Evolutionary conservation across 2,888 invertebrate species (phyloP).

Genomic region (Coleophora flavipennella): DNA sequence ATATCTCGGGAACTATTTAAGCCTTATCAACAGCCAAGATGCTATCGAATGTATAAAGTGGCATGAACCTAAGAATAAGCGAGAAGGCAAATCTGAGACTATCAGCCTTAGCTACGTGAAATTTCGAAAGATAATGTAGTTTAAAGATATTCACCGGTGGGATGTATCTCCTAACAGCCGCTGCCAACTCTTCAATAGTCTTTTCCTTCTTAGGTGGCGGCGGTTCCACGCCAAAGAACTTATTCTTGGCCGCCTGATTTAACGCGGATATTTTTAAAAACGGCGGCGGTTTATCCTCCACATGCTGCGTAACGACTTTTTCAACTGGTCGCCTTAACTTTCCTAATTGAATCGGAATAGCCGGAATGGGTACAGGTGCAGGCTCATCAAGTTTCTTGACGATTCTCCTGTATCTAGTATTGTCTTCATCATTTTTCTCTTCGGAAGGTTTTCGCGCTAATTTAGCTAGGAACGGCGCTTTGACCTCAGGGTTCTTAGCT

Average conservation of each 20-base stretch:
- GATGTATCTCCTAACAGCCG: conserved; percentile 61
- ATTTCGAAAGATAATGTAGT: too few species aligned
- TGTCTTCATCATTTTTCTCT: conserved; percentile 45
- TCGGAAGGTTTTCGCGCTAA: conserved; percentile 50
- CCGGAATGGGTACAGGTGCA: too few species aligned
- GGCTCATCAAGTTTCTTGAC: conserved; percentile 53
- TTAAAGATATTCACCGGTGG: conserved; percentile 50
- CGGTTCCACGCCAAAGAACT: conserved; percentile 55
- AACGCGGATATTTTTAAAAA: conserved; percentile 49
- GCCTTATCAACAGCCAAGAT: too few species aligned
- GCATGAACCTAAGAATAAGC: too few species aligned
- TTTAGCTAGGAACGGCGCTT: conserved; percentile 48
- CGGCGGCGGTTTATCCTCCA: conserved; percentile 36
- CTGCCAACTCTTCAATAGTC: conserved; percentile 52
- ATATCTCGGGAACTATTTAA: too few species aligned
- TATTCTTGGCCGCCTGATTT: conserved; percentile 58
- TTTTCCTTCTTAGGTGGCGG: conserved; percentile 41
- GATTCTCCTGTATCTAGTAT: conserved; percentile 34
- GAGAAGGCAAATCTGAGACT: too few species aligned
- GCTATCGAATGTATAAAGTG: too few species aligned
- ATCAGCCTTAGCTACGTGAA: too few species aligned
- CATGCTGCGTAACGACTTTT: conserved; percentile 25
- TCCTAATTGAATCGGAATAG: conserved; percentile 36
- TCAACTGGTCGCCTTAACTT: conserved; percentile 49
- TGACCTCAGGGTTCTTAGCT: conserved; percentile 47